Evolutionary conservation across 2,888 invertebrate species (phyloP).

Genomic region (Polydrusus pterygomalis): DNA sequence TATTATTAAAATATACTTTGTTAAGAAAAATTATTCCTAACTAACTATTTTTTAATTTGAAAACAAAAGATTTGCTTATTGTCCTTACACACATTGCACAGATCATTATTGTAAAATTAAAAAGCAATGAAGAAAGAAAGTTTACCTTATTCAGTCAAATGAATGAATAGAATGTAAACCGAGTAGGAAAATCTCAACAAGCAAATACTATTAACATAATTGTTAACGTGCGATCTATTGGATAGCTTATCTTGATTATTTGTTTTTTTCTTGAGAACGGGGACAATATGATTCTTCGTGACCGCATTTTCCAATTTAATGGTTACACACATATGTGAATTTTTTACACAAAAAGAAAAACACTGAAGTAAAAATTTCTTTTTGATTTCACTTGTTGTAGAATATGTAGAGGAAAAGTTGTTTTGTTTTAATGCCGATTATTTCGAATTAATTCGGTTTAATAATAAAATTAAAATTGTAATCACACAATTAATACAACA

Average conservation of each 20-base stretch:
- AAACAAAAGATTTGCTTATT: neutral
- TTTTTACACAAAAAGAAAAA: neutral
- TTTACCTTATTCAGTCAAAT: constrained; percentile 9
- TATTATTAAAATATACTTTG: neutral
- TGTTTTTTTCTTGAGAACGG: constrained; percentile 48
- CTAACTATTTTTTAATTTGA: neutral
- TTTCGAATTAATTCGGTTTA: too few relatives aligned
- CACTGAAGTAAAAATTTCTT: neutral
- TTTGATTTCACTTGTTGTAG: constrained; percentile 33
- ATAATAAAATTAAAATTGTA: too few relatives aligned
- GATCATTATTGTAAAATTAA: constrained; percentile 7
- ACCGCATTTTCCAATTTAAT: constrained; percentile 40
- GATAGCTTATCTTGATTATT: constrained; percentile 44
- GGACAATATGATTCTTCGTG: constrained; percentile 45
- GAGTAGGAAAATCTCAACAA: constrained; percentile 41
- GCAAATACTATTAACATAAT: constrained; percentile 50
- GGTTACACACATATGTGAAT: constrained; percentile 25
- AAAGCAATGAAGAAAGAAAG: constrained; percentile 43
- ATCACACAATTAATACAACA: too few relatives aligned
- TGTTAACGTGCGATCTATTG: constrained; percentile 41
- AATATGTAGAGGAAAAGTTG: too few relatives aligned
- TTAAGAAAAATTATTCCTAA: too few relatives aligned
- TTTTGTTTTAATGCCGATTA: too few relatives aligned
- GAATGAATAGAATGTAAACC: constrained; percentile 14
- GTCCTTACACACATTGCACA: constrained; percentile 6